Evolutionary conservation across 2,888 invertebrate genomes (phyloP), one percentile per base, ranked within the genome.

Genomic region (Hermodice carunculata): DNA sequence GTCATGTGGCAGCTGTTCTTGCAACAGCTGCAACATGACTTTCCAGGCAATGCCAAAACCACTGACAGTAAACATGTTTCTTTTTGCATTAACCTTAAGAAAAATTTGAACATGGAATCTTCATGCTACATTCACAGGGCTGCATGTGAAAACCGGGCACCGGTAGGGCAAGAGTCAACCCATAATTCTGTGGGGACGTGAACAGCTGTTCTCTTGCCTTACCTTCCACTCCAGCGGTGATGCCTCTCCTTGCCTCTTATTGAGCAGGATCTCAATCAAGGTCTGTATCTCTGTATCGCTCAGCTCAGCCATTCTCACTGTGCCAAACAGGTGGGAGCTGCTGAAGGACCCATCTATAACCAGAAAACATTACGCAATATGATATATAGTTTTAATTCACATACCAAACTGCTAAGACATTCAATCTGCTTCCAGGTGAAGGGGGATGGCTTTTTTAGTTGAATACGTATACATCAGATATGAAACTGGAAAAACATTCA

Each of bases 241-340:
- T 19, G 51, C 34, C 1, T n/a, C 28, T 11, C 59, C 59, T 8
- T 31, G 56, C 56, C 61, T 51, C 34, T 94, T 94, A 88, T 95
- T 94, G 76, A 96, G 89, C 77, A 96, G 89, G 73, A 93, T 91
- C 86, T 96, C 95, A 76, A 95, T 95, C 62, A 96, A 90, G 74
- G 92, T 91, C 88, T 96, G 96, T 75, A 95, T 92, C 87, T 96
- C 96, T 64, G 90, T 91, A 76, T 94, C 93, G 71, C 93, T 93
- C 52, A 96, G 89, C 74, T 92, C 91, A 69, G 94, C 92, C 76
- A 92, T 92, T 74, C 92, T 91, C 67, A 96, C 91, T 90, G 75
- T 69, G 17, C 72, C 64, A 28, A 81, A 73, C 70, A 81, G 64
- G 19, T 73, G 6, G 24, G n/a, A n/a, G n/a, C n/a, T n/a, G n/a